A percentile compares a stretch with the other conserved stretches of the same genome.
Conservation (phyloP, 1,140 invertebrate species). For the Mizuhopecten yessoensis region DNA sequence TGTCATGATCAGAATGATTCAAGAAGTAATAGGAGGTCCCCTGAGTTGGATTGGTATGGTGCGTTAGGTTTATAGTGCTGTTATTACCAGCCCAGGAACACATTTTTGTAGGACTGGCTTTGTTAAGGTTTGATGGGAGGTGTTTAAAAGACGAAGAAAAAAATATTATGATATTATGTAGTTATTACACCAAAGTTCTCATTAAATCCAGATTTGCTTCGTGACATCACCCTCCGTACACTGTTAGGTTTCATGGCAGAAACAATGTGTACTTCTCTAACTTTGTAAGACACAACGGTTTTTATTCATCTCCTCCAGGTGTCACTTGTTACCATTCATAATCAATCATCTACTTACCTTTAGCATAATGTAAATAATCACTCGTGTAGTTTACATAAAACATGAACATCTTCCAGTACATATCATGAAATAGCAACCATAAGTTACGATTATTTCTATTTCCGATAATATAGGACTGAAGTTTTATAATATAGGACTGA, state of each 20-base stretch:
- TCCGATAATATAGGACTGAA: too few species aligned
- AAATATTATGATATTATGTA: not conserved
- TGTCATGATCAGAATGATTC: too few species aligned
- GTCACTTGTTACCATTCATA: not conserved
- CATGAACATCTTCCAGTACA: too few species aligned
- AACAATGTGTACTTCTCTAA: not conserved
- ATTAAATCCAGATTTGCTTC: not conserved
- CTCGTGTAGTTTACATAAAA: too few species aligned
- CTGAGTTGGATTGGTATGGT: not conserved
- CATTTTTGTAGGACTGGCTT: not conserved
- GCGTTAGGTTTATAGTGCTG: not conserved
- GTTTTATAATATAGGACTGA: too few species aligned
- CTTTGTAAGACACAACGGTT: too few species aligned
- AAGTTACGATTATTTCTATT: too few species aligned
- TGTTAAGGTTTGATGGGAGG: not conserved
- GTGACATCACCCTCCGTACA: not conserved
- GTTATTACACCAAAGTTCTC: not conserved
- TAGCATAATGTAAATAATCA: not conserved
- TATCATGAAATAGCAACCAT: too few species aligned
- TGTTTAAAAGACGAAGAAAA: not conserved
- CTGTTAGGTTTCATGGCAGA: not conserved
- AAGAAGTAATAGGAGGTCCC: too few species aligned
- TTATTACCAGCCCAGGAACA: not conserved
- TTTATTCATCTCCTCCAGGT: not conserved
- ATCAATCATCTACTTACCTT: not conserved